Conservation (phyloP, 2,797 vertebrate genomes). For the Micropoecilia bifurca region DNA sequence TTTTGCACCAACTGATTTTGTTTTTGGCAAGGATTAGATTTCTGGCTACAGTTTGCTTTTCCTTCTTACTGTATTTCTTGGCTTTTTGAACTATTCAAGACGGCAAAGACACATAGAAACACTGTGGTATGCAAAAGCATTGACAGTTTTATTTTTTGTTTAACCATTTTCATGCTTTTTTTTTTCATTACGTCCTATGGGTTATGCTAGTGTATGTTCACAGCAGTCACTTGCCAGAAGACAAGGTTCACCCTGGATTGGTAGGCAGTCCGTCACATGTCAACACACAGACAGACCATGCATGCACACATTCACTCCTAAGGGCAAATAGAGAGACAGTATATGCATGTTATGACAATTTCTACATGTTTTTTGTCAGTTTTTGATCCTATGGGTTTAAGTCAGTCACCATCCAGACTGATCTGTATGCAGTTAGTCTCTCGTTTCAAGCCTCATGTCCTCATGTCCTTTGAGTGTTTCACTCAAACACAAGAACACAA, state of each 20-base stretch:
- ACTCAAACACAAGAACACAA: constrained; percentile 24
- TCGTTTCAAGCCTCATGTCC: neutral
- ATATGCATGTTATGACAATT: neutral
- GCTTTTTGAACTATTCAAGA: neutral
- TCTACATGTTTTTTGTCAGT: neutral
- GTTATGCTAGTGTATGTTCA: neutral
- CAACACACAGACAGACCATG: neutral
- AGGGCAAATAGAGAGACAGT: neutral
- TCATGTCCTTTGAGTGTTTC: too few relatives aligned
- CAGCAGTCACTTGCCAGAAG: neutral
- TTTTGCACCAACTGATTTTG: neutral
- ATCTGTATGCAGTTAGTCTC: neutral
- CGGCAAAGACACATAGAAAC: neutral
- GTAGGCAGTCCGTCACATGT: neutral
- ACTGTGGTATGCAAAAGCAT: neutral
- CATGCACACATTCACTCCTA: neutral
- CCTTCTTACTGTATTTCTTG: neutral
- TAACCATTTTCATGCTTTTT: neutral
- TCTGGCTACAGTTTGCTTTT: neutral
- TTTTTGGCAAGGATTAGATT: neutral
- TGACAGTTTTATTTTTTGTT: neutral
- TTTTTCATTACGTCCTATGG: neutral
- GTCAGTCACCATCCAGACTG: neutral
- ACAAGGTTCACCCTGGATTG: neutral
- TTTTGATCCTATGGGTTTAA: neutral